Percentiles rank a stretch among this genome's conserved stretches.
Conservation (phyloP, 2,888 invertebrate species). For the Cataglyphis altisquamis region DNA sequence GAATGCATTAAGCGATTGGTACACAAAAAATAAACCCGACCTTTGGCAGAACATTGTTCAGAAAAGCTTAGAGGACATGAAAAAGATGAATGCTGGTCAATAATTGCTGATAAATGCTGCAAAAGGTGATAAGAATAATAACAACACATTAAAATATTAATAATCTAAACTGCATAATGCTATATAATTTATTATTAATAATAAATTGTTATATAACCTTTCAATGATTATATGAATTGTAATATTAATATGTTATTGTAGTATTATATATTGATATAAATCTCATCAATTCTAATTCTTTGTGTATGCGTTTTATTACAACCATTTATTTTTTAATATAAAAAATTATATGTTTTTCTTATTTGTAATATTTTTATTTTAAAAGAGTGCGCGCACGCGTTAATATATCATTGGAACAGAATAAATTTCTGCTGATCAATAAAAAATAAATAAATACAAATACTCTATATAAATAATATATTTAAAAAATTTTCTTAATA, state of each 20-base stretch:
- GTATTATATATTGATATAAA: neutral
- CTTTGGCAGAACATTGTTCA: neutral
- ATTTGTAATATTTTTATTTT: too few species aligned
- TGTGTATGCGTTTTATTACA: too few species aligned
- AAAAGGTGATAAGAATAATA: neutral
- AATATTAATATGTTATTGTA: neutral
- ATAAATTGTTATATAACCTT: neutral
- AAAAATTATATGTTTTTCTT: too few species aligned
- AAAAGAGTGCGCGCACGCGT: too few species aligned
- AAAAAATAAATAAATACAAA: neutral
- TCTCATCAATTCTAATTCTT: too few species aligned
- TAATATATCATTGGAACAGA: neutral
- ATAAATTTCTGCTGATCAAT: neutral
- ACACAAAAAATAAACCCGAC: neutral
- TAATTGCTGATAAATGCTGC: neutral
- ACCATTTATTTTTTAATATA: too few species aligned
- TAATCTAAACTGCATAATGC: neutral
- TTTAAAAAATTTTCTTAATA: neutral
- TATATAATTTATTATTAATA: neutral
- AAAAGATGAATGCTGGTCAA: constrained; percentile 1
- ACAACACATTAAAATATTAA: neutral
- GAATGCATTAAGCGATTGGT: neutral
- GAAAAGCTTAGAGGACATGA: neutral
- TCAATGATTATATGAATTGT: neutral
- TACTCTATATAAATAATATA: neutral